Evolutionary conservation across 2,888 invertebrate genomes (phyloP).

Genomic region (Synanthedon myopaeformis): DNA sequence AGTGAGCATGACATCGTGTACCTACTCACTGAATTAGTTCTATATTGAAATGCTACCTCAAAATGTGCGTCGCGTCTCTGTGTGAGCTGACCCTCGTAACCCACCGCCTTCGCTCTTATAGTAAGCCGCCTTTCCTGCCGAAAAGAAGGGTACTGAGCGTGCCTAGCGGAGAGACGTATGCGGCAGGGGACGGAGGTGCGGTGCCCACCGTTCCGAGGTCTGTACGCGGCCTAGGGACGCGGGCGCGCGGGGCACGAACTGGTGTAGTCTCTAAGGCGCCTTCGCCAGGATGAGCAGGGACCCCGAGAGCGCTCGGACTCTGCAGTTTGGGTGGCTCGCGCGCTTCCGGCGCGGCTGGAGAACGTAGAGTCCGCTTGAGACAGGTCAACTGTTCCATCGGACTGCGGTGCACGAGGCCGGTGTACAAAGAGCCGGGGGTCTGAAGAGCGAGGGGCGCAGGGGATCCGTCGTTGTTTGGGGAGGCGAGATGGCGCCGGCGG

Average conservation of each 20-base stretch:
- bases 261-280: conserved; percentile 62
- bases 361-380: conserved; percentile 67
- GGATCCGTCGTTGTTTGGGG: conserved; percentile 69
- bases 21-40: too few relatives aligned
- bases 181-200: conserved; percentile 17
- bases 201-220: conserved; percentile 54
- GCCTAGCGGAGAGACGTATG: conserved; percentile 70
- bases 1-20: neutral
- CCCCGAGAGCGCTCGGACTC: conserved; percentile 45
- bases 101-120: conserved; percentile 33
- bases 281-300: conserved; percentile 72
- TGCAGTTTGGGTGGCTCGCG: conserved; percentile 19
- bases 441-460: conserved; percentile 74
- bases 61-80: conserved; percentile 2
- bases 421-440: conserved; percentile 70
- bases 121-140: conserved; percentile 86
- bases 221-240: conserved; percentile 50
- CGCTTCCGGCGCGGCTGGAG: conserved; percentile 47
- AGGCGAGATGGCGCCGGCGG: conserved; percentile 66
- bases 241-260: conserved; percentile 36
- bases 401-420: conserved; percentile 75
- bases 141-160: conserved; percentile 84
- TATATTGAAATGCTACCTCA: neutral
- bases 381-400: conserved; percentile 86
- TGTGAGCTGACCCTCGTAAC: neutral